These are phyloP conservation scores for Tipula unca DNA, from an alignment of 2,888 invertebrate genomes.

Conservation along the genomic window DNA sequence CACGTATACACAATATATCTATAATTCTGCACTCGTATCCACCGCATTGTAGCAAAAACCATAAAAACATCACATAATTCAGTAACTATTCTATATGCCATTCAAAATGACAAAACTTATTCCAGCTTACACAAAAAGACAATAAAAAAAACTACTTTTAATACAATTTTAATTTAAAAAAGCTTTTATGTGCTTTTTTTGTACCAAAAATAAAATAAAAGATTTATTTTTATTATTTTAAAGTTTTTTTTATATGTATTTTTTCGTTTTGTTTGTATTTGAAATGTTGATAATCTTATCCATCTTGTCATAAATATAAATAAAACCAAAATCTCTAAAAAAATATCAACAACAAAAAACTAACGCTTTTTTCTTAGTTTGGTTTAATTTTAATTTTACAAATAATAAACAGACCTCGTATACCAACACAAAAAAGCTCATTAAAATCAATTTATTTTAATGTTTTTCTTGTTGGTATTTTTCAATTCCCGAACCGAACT, in stretches of 20 bases:
- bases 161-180: background rate
- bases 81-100: background rate
- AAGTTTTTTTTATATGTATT: background rate
- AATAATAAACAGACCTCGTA: background rate
- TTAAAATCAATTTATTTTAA: background rate
- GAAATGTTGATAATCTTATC: background rate
- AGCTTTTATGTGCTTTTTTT: background rate
- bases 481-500: background rate
- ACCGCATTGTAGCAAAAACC: background rate
- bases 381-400: background rate
- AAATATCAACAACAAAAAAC: background rate
- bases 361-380: background rate
- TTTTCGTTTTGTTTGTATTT: background rate
- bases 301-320: background rate
- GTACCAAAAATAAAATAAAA: background rate
- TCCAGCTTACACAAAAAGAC: background rate
- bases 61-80: background rate
- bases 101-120: background rate
- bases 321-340: background rate
- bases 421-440: background rate
- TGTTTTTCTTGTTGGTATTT: background rate
- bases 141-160: background rate
- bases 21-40: background rate
- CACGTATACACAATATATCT: background rate
- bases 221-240: background rate